A percentile compares a stretch with the other conserved stretches of the same genome.
These are phyloP conservation scores for Tinea semifulvella DNA, from an alignment of 2,888 invertebrate genomes.

Conservation along the genomic window DNA sequence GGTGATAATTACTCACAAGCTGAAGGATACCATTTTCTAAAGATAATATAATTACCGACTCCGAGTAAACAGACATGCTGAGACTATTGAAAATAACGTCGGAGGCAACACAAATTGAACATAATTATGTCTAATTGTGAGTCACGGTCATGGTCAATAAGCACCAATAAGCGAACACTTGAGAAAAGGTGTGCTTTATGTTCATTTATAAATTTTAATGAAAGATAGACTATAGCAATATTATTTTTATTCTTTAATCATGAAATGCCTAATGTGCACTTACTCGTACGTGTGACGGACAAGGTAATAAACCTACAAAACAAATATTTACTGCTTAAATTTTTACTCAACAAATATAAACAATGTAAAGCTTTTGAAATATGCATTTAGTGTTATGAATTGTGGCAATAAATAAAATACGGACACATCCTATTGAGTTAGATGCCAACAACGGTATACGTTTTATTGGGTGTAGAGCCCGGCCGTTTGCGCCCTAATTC, in stretches of 20 bases:
- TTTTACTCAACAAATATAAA: too few species aligned
- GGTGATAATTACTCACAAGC: background rate
- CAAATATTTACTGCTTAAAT: too few species aligned
- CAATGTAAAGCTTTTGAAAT: too few species aligned
- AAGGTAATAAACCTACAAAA: too few species aligned
- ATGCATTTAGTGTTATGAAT: background rate
- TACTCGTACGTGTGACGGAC: too few species aligned
- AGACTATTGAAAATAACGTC: slow-evolving; percentile 51
- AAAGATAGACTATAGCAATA: too few species aligned
- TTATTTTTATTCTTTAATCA: too few species aligned
- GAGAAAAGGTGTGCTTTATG: slow-evolving; percentile 38
- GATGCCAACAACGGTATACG: slow-evolving; percentile 48
- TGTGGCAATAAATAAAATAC: slow-evolving; percentile 9
- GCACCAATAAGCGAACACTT: slow-evolving; percentile 60
- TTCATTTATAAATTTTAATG: too few species aligned
- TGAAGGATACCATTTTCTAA: slow-evolving; percentile 10
- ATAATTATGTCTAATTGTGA: slow-evolving; percentile 62
- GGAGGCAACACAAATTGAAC: slow-evolving; percentile 56
- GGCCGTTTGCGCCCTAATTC: slow-evolving; percentile 10
- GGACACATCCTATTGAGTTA: slow-evolving; percentile 40
- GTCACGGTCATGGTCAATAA: slow-evolving; percentile 65
- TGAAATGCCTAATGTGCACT: too few species aligned
- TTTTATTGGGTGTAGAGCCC: slow-evolving; percentile 6
- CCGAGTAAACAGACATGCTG: slow-evolving; percentile 21
- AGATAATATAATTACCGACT: slow-evolving; percentile 7